These are phyloP conservation scores for Electrona antarctica DNA, from an alignment of 2,113 vertebrate genomes.

Conservation along the genomic window DNA sequence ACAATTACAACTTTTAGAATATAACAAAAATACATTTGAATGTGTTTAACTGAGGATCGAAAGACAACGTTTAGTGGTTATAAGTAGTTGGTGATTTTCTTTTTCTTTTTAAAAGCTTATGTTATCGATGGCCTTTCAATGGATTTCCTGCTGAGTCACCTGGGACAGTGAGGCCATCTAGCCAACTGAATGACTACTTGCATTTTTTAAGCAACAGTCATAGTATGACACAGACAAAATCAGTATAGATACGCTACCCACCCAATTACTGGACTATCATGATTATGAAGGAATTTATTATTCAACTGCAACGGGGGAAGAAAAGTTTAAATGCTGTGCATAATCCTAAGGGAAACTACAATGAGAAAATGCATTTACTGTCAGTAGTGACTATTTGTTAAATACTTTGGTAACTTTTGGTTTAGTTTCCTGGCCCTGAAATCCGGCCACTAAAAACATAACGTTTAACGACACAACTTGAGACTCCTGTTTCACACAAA, in stretches of 20 bases:
- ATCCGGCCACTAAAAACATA: constrained; percentile 40
- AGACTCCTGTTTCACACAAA: constrained; percentile 44
- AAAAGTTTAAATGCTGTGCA: constrained; percentile 49
- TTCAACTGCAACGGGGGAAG: constrained; percentile 46
- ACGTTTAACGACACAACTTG: constrained; percentile 48
- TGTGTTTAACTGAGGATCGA: no score
- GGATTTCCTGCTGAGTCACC: constrained; percentile 66
- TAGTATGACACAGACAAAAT: constrained; percentile 47
- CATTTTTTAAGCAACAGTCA: constrained; percentile 59
- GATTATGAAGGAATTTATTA: constrained; percentile 57
- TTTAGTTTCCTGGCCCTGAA: constrained; percentile 32
- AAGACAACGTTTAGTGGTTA: no score
- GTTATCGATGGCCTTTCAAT: constrained; percentile 32
- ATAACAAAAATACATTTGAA: no score
- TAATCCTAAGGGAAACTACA: constrained; percentile 62
- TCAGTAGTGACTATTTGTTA: constrained; percentile 55
- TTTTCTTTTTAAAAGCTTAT: background rate
- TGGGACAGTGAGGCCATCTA: constrained; percentile 46
- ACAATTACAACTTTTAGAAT: no score
- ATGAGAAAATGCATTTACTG: constrained; percentile 53
- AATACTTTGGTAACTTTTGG: constrained; percentile 44
- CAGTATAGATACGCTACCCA: constrained; percentile 45
- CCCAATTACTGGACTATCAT: constrained; percentile 57
- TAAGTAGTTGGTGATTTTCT: no score
- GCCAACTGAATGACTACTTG: constrained; percentile 61